These are phyloP conservation scores for Temnothorax ravouxi DNA, from an alignment of 2,888 invertebrate genomes.

Conservation along the genomic window DNA sequence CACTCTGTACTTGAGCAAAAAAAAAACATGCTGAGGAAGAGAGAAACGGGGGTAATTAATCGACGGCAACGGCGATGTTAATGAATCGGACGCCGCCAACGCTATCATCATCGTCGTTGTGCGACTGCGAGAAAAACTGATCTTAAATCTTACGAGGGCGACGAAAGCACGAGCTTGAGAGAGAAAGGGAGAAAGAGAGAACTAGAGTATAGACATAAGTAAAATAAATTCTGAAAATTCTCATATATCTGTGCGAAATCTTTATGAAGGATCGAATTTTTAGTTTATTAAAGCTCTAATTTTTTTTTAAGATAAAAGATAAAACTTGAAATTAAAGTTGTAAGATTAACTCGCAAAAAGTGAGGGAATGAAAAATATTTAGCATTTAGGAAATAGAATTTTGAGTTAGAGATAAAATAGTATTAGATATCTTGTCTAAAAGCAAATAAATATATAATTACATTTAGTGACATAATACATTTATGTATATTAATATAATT, in stretches of 20 bases:
- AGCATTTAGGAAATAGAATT: background rate
- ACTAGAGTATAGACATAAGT: background rate
- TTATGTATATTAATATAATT: no score
- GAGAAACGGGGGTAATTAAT: slow-evolving; percentile 43
- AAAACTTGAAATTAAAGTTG: background rate
- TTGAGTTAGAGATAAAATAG: background rate
- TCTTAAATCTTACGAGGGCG: slow-evolving; percentile 7
- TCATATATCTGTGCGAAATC: background rate
- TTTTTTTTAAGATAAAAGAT: background rate
- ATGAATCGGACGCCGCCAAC: slow-evolving; percentile 14
- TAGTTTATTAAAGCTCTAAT: background rate
- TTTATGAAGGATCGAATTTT: background rate
- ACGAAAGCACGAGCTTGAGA: background rate
- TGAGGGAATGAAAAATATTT: background rate
- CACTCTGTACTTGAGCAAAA: slow-evolving; percentile 72
- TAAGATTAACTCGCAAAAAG: background rate
- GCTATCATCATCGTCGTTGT: background rate
- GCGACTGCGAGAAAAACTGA: background rate
- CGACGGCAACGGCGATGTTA: slow-evolving; percentile 16
- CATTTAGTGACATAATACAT: background rate
- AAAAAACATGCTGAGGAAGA: background rate
- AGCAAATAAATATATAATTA: background rate
- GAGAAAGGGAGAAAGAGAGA: background rate
- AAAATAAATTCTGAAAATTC: slow-evolving; percentile 9
- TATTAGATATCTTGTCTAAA: background rate